Evolutionary conservation across 2,888 invertebrate species (phyloP), one percentile per base, ranked within the genome.

Genomic region (Dendrolimus pini): DNA sequence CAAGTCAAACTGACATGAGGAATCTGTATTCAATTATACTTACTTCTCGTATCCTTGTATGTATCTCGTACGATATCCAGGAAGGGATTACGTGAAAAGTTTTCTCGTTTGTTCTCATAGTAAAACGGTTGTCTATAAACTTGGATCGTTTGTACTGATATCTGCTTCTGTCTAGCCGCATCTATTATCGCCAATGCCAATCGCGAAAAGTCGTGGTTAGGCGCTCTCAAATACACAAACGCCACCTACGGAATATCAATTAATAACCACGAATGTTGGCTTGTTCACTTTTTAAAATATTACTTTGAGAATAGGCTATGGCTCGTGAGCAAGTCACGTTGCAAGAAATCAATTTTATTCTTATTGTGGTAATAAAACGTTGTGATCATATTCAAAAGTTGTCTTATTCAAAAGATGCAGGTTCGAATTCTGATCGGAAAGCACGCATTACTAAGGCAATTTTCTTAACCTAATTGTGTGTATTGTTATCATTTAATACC

Each of bases 21-120:
- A 47, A 10, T 47, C 12, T 47, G 41, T 41, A 18, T 55, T 53
- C 53, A 58, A 55, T 55, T 52, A 41, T 58, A 78, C 96, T 94
- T 87, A 98, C 98, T 97, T 92, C 98, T 92, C n/a, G 97, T 96
- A 70, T 96, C 95, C 62, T 92, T 92, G 77, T 95, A 95, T 0
- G 97, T 97, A 66, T 95, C 94, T 59, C 94, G 93, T 52, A 98
- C 95, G 65, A 97, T 93, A 59, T 94, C 92, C 71, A 94, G 92
- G 80, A 98, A 98, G 0, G 98, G 98, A 90, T 98, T 98, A 56
- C 93, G 93, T 72, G 93, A 93, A 82, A 96, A 95, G 63, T 95
- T 95, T 72, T 96, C 95, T 53, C 75, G 70, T 58, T 75, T 73
- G 68, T 86, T 82, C 64, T 86, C 87, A 80, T 96, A 95, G 83